These are phyloP conservation scores for Acleris holmiana DNA, from an alignment of 2,888 invertebrate genomes.

Conservation along the genomic window DNA sequence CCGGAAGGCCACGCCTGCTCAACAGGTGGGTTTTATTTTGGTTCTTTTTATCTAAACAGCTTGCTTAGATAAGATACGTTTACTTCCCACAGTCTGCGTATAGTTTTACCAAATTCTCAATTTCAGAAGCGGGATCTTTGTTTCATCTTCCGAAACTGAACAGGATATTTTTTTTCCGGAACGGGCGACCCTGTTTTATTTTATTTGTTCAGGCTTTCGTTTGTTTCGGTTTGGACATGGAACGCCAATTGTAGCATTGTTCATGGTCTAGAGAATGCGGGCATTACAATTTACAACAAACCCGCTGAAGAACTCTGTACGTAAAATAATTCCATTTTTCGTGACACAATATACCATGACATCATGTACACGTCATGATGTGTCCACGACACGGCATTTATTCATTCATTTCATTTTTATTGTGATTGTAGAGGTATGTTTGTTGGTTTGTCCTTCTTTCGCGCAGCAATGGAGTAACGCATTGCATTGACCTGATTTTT, in stretches of 20 bases:
- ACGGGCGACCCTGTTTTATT: too few species aligned
- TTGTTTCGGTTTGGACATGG: not conserved
- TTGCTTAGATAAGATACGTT: constrained; percentile 38
- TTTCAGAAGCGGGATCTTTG: constrained; percentile 6
- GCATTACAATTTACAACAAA: not conserved
- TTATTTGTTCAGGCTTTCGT: too few species aligned
- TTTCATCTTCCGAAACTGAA: constrained; percentile 8
- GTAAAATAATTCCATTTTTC: not conserved
- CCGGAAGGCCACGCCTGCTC: constrained; percentile 50
- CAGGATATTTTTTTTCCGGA: not conserved
- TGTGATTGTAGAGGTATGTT: too few species aligned
- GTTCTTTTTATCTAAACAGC: constrained; percentile 58
- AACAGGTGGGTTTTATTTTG: constrained; percentile 59
- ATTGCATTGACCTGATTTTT: too few species aligned
- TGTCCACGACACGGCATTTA: constrained; percentile 44
- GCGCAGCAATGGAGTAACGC: too few species aligned
- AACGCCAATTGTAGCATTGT: not conserved
- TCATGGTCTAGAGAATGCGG: not conserved
- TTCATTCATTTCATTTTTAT: too few species aligned
- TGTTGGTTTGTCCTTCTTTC: too few species aligned
- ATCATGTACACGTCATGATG: constrained; percentile 38
- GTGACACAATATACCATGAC: constrained; percentile 44
- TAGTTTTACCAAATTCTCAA: not conserved
- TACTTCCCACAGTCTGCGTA: constrained; percentile 3
- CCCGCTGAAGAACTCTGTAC: not conserved